Evolutionary conservation across 2,113 vertebrate species (phyloP), one percentile per base, ranked within the genome.

Genomic region (Epinephelus fuscoguttatus): DNA sequence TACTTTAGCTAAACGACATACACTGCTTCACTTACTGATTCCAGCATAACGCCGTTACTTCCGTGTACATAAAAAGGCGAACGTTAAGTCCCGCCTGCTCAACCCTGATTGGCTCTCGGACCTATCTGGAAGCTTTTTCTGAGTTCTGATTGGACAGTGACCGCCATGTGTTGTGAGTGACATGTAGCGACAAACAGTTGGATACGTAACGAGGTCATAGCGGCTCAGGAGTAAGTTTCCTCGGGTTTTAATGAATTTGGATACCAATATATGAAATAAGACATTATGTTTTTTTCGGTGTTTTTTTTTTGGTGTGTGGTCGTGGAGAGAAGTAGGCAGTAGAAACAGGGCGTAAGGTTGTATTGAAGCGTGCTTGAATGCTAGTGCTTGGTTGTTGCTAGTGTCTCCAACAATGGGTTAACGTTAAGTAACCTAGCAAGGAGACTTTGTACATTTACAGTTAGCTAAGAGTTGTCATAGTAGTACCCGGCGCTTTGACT

Each of bases 201-300:
- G 57, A 53, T 81, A 84, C 77, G 49, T 80, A 75, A 80, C 53
- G 57, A 87, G 74, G 84, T 73, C 82, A 40, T 40, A 70, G 69
- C 62, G 11, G 15, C 18, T 62, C 42, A 40, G 18, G 33, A 84
- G 92, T 84, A 89, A 92, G 89, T 84, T 85, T 0, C n/a, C 40
- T 75, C n/a, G 9, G 6, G 19, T 37, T 85, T 7, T 40, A 4
- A 18, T 14, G 10, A 63, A 42, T 75, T 40, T 66, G 1, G 21
- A 33, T 17, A 3, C 15, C 4, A n/a, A 15, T 61, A 52, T 23
- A 15, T 25, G 21, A 53, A 13, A 17, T 14, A 40, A 12, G 5
- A 53, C 2, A 9, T 3, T 37, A 3, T 67, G 19, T 53, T 55
- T 30, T 70, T 4, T 33, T 2, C 19, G 18, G 2, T 67, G 19